Evolutionary conservation across 2,113 vertebrate genomes (phyloP).

Genomic region (Laticauda colubrina): DNA sequence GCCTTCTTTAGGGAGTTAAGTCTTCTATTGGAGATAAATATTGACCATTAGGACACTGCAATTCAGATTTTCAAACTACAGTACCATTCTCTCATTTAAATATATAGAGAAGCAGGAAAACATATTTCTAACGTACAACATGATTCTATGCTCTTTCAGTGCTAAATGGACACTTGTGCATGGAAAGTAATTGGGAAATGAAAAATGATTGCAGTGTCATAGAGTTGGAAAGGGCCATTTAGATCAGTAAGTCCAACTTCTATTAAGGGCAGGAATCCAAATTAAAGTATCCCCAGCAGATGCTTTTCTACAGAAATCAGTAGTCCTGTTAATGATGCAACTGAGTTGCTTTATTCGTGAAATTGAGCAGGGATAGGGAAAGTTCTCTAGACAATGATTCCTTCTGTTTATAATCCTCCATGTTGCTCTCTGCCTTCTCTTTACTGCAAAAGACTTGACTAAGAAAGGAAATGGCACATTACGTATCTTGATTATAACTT

Average conservation of each 20-base stretch:
- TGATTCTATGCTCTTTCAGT: not conserved
- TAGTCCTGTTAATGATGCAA: not conserved
- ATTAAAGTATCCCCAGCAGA: not conserved
- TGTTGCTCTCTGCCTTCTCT: not conserved
- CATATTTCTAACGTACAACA: not conserved
- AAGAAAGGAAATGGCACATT: not conserved
- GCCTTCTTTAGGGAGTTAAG: not conserved
- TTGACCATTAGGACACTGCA: not conserved
- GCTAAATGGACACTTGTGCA: not conserved
- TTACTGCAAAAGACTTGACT: not conserved
- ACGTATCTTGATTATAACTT: not conserved
- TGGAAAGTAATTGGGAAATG: not conserved
- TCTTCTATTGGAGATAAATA: not conserved
- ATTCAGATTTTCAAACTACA: not conserved
- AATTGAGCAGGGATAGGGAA: not conserved
- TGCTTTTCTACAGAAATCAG: not conserved
- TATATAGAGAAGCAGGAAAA: not conserved
- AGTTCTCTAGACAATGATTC: too few relatives aligned
- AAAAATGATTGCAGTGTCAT: not conserved
- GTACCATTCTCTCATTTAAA: not conserved
- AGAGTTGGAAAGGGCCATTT: not conserved
- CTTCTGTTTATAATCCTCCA: not conserved
- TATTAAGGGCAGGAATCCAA: not conserved
- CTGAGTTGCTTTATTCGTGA: not conserved
- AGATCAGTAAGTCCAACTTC: not conserved